A percentile compares a stretch with the other conserved stretches of the same genome.
phyloP scores from a whole-genome alignment of 2,888 invertebrate genomes.

The Operophtera brumata region DNA sequence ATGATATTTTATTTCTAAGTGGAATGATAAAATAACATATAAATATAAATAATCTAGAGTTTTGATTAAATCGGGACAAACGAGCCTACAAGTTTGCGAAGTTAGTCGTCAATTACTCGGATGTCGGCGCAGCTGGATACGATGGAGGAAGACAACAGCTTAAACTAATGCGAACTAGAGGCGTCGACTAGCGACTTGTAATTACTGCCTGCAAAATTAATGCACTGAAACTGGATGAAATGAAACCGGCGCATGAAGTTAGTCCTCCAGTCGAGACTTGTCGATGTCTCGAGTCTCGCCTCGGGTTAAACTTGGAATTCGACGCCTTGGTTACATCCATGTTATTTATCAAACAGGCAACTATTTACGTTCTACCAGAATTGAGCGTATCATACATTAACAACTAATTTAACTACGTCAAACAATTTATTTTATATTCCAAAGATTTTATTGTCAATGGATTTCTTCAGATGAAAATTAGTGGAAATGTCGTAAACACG shows the following conservation, averaged over 20 bases:
- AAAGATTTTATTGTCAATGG: slow-evolving; percentile 51
- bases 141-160: slow-evolving; percentile 63
- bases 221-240: slow-evolving; percentile 76
- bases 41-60: slow-evolving; percentile 39
- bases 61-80: slow-evolving; percentile 67
- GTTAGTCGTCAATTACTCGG: slow-evolving; percentile 64
- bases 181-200: slow-evolving; percentile 74
- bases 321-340: slow-evolving; percentile 43
- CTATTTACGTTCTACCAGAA: slow-evolving; percentile 34
- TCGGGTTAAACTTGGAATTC: slow-evolving; percentile 52
- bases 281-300: slow-evolving; percentile 36
- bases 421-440: slow-evolving; percentile 39
- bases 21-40: too few relatives aligned
- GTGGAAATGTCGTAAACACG: slow-evolving; percentile 66
- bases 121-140: slow-evolving; percentile 54
- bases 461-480: slow-evolving; percentile 61
- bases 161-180: slow-evolving; percentile 72
- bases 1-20: slow-evolving; percentile 11
- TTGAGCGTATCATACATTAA: slow-evolving; percentile 31
- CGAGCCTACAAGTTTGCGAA: slow-evolving; percentile 64
- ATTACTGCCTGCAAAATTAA: slow-evolving; percentile 79
- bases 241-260: slow-evolving; percentile 74
- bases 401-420: slow-evolving; percentile 33
- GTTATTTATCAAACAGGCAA: slow-evolving; percentile 45
- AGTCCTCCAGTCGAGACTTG: slow-evolving; percentile 42